Percentiles rank a stretch among this genome's conserved stretches.
Evolutionary conservation across 2,113 vertebrate species (phyloP).

Genomic region (Sinosuthora webbiana): DNA sequence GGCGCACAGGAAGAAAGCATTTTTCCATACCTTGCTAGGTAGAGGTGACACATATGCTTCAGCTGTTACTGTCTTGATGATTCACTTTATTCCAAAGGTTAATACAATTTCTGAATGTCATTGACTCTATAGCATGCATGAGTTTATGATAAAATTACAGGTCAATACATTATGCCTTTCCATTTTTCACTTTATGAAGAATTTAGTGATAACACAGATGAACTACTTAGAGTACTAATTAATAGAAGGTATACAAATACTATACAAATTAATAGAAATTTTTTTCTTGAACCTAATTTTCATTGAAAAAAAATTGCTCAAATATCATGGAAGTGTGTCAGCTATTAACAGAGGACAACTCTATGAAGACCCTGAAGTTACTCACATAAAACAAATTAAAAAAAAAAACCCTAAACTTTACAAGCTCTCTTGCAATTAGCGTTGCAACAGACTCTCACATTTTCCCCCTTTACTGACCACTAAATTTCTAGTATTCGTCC

Average conservation of each 20-base stretch:
- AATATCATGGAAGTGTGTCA: neutral
- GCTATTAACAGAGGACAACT: neutral
- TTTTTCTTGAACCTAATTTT: conserved; percentile 19
- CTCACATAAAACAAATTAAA: neutral
- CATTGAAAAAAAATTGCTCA: neutral
- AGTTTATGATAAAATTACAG: conserved; percentile 22
- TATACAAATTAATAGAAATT: neutral
- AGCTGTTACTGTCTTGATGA: neutral
- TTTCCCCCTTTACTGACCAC: neutral
- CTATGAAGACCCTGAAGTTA: neutral
- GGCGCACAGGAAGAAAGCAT: neutral
- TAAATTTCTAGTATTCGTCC: neutral
- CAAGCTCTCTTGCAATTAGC: neutral
- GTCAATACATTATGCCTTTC: neutral
- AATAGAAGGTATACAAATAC: neutral
- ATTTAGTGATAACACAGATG: neutral
- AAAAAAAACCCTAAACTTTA: neutral
- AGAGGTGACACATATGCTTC: neutral
- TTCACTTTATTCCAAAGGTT: conserved; percentile 19
- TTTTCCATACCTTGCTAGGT: neutral
- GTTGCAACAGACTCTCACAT: neutral
- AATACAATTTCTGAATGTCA: conserved; percentile 19
- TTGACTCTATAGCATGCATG: neutral
- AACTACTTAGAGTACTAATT: conserved; percentile 18
- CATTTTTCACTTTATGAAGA: neutral